These are phyloP conservation scores for Caenorhabditis sp. DNA, from an alignment of 2,888 invertebrate genomes.

Conservation along the genomic window DNA sequence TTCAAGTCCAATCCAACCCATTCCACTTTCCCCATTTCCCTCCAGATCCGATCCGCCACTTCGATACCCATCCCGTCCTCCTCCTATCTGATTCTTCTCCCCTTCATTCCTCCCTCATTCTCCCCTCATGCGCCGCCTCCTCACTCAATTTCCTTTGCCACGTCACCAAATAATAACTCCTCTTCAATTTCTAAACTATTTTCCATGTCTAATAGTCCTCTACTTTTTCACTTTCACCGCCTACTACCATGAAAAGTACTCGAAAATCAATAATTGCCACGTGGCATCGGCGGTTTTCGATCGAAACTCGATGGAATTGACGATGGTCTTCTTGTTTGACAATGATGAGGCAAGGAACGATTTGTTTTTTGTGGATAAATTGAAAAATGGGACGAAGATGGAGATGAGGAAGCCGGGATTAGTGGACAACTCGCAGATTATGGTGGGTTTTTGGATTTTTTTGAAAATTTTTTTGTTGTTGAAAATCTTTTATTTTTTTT, in stretches of 20 bases:
- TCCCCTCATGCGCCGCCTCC: not conserved
- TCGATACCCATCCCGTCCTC: too few relatives aligned
- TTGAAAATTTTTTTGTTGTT: not conserved
- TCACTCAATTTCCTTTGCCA: slow-evolving; percentile 14
- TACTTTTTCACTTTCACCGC: slow-evolving; percentile 47
- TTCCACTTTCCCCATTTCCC: too few relatives aligned
- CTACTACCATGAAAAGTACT: slow-evolving; percentile 32
- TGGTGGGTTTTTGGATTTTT: slow-evolving; percentile 32
- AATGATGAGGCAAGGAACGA: not conserved
- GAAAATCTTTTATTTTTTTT: too few relatives aligned
- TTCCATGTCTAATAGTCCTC: slow-evolving; percentile 39
- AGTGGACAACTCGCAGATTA: slow-evolving; percentile 18
- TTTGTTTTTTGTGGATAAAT: not conserved
- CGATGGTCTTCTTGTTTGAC: slow-evolving; percentile 27
- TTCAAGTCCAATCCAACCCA: too few relatives aligned
- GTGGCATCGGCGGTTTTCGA: slow-evolving; percentile 40
- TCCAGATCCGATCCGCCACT: too few relatives aligned
- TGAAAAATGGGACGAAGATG: slow-evolving; percentile 24
- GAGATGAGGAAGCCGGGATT: slow-evolving; percentile 27
- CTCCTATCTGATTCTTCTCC: too few relatives aligned
- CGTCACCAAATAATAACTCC: slow-evolving; percentile 23
- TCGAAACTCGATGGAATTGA: slow-evolving; percentile 15
- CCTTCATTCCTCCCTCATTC: too few relatives aligned
- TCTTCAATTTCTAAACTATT: slow-evolving; percentile 32
- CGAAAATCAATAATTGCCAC: slow-evolving; percentile 35